Percentiles rank a stretch among this genome's conserved stretches.
phyloP scores from a whole-genome alignment of 2,888 invertebrate species.

The Cenopis cana region DNA sequence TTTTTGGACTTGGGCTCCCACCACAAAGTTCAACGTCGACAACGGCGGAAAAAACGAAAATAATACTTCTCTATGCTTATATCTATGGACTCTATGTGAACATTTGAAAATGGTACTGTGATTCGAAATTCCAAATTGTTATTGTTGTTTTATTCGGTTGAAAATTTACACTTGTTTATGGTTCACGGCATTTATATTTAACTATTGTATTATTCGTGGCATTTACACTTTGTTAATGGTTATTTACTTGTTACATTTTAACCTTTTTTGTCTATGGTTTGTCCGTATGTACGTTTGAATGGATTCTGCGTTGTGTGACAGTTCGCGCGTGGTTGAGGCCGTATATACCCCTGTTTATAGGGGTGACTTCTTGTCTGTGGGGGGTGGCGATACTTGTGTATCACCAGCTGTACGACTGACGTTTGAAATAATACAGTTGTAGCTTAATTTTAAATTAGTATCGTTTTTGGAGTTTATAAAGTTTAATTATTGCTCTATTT shows the following conservation, averaged over 20 bases:
- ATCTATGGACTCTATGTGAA: slow-evolving; percentile 59
- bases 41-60: slow-evolving; percentile 85
- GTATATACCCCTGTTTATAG: slow-evolving; percentile 92
- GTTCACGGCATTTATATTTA: slow-evolving; percentile 59
- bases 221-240: slow-evolving; percentile 60
- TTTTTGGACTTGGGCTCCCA: slow-evolving; percentile 77
- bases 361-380: slow-evolving; percentile 96
- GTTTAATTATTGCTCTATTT: not conserved
- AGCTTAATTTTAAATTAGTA: slow-evolving; percentile 30
- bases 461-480: not conserved
- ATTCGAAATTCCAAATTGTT: slow-evolving; percentile 60
- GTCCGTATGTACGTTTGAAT: slow-evolving; percentile 48
- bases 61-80: slow-evolving; percentile 56
- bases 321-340: slow-evolving; percentile 86
- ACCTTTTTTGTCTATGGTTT: slow-evolving; percentile 51
- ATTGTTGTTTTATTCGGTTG: slow-evolving; percentile 30
- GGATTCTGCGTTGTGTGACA: slow-evolving; percentile 72
- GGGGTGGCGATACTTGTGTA: slow-evolving; percentile 86
- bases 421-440: slow-evolving; percentile 29
- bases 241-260: slow-evolving; percentile 48
- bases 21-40: slow-evolving; percentile 83
- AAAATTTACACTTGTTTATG: slow-evolving; percentile 44
- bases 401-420: slow-evolving; percentile 75
- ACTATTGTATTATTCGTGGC: slow-evolving; percentile 75
- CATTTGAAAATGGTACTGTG: slow-evolving; percentile 73